phyloP scores from a whole-genome alignment of 2,797 vertebrate genomes.

The Neosilurus mollespiculum region DNA sequence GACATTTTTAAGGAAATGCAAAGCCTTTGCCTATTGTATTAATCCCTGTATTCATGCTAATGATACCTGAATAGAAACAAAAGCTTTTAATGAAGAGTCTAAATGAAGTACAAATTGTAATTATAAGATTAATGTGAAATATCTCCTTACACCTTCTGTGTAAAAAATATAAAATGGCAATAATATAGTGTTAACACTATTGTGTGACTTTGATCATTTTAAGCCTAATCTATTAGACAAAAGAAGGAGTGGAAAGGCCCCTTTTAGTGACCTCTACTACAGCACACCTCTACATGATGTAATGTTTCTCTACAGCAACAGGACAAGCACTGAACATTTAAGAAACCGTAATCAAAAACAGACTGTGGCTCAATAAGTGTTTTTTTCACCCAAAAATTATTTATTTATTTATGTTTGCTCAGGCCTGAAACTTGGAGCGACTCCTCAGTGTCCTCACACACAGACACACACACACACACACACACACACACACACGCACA shows the following conservation, averaged over 20 bases:
- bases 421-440: constrained; percentile 28
- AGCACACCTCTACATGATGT: constrained; percentile 64
- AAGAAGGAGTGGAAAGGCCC: constrained; percentile 33
- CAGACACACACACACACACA: constrained; percentile 54
- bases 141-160: neutral
- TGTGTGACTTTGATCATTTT: neutral
- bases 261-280: neutral
- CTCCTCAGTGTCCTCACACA: constrained; percentile 47
- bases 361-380: constrained; percentile 69
- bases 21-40: neutral
- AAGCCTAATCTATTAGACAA: neutral
- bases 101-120: neutral
- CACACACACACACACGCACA: constrained; percentile 57
- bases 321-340: constrained; percentile 66
- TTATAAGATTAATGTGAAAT: neutral
- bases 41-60: neutral
- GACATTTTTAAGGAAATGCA: neutral
- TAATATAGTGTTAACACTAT: neutral
- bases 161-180: neutral
- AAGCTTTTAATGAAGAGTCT: neutral
- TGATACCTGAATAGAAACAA: neutral
- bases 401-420: constrained; percentile 44
- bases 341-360: constrained; percentile 72
- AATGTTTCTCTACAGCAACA: constrained; percentile 67
- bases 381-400: constrained; percentile 54